Evolutionary conservation across 2,113 vertebrate genomes (phyloP).

Genomic region (Natator depressus): DNA sequence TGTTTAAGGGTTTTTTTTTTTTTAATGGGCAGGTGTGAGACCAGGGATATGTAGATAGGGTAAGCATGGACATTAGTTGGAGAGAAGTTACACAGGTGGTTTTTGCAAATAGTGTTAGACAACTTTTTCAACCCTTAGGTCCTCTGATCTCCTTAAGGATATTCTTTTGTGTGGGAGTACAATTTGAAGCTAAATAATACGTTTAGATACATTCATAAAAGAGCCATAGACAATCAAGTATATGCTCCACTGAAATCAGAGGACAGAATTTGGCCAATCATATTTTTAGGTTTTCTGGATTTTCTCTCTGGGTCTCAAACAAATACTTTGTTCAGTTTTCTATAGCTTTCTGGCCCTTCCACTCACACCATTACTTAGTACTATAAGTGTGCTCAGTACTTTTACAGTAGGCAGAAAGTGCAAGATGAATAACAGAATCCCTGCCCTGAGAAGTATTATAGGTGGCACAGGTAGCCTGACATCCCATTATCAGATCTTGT

Average conservation of each 20-base stretch:
- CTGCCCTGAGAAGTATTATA: neutral
- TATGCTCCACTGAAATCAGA: neutral
- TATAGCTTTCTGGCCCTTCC: neutral
- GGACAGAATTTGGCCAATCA: neutral
- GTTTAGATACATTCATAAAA: neutral
- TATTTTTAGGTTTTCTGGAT: neutral
- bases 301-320: neutral
- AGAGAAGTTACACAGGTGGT: neutral
- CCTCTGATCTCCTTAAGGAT: neutral
- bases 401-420: neutral
- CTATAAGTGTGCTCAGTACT: neutral
- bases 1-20: neutral
- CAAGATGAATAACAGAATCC: neutral
- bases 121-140: neutral
- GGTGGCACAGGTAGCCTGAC: neutral
- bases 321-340: neutral
- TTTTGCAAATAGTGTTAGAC: neutral
- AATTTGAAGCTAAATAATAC: neutral
- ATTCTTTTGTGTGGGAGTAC: neutral
- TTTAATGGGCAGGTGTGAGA: neutral
- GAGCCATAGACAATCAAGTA: neutral
- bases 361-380: neutral
- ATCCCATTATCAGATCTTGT: constrained; percentile 1
- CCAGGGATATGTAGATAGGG: neutral
- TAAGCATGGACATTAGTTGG: neutral